These are phyloP conservation scores for Chelonoidis abingdonii DNA, from an alignment of 2,113 vertebrate species.

Conservation along the genomic window DNA sequence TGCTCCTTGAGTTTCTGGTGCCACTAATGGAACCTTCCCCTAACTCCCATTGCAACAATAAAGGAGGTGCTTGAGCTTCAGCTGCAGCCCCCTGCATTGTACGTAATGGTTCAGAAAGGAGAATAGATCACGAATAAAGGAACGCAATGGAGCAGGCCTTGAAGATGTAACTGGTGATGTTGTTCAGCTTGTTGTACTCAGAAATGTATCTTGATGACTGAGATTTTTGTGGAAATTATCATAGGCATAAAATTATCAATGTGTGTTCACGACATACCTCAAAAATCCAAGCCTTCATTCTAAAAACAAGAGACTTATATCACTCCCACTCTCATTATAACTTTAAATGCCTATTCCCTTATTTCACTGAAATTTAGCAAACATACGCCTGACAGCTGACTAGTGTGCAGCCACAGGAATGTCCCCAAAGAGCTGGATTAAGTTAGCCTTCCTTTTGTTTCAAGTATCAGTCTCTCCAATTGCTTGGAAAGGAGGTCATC, in stretches of 20 bases:
- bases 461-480: background rate
- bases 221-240: background rate
- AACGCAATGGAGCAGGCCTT: background rate
- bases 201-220: background rate
- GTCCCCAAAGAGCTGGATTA: background rate
- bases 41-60: conserved; percentile 5
- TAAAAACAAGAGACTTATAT: background rate
- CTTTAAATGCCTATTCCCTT: background rate
- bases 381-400: background rate
- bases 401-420: background rate
- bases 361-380: background rate
- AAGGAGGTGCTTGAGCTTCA: background rate
- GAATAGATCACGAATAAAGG: background rate
- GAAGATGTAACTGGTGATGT: background rate
- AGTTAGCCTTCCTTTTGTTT: background rate
- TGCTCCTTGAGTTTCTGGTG: background rate
- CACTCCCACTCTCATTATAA: background rate
- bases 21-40: conserved; percentile 33
- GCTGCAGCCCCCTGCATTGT: background rate
- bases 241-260: background rate
- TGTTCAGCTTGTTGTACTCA: background rate
- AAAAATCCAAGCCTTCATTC: background rate
- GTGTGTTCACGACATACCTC: background rate
- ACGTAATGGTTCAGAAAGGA: background rate
- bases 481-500: background rate